A percentile compares a stretch with the other conserved stretches of the same genome.
Conservation (phyloP, 2,888 invertebrate species). For the Nemurella pictetii region DNA sequence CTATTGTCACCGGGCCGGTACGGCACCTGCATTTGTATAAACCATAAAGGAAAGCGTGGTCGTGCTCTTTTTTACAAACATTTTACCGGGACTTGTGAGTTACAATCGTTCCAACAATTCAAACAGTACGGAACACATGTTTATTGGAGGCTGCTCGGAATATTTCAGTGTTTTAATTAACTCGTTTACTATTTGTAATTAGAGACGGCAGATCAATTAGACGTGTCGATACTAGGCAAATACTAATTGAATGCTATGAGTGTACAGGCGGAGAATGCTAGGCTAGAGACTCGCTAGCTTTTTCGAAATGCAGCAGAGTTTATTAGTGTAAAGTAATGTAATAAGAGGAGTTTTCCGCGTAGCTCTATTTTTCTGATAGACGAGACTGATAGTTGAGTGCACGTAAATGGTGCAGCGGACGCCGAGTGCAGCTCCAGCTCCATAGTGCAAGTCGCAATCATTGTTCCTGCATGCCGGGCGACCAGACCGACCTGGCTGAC, state of each 20-base stretch:
- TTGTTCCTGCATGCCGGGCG: not conserved
- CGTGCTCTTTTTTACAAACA: not conserved
- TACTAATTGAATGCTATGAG: not conserved
- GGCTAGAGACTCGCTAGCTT: too few relatives aligned
- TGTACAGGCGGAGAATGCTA: not conserved
- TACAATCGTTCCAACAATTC: not conserved
- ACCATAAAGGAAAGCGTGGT: not conserved
- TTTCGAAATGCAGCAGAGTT: too few relatives aligned
- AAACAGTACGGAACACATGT: not conserved
- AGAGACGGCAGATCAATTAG: not conserved
- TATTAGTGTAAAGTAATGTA: too few relatives aligned
- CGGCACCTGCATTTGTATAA: not conserved
- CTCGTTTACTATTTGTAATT: not conserved
- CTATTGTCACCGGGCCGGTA: not conserved
- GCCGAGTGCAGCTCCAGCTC: not conserved
- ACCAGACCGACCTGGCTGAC: not conserved
- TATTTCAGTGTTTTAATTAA: not conserved
- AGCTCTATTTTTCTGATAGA: too few relatives aligned
- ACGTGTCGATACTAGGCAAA: not conserved
- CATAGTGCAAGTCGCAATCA: not conserved
- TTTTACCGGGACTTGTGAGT: not conserved
- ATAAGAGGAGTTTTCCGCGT: too few relatives aligned
- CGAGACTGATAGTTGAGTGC: too few relatives aligned
- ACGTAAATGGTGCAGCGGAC: not conserved
- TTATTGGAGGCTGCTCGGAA: not conserved